phyloP scores from a whole-genome alignment of 2,797 vertebrate species.

The Periparus ater region DNA sequence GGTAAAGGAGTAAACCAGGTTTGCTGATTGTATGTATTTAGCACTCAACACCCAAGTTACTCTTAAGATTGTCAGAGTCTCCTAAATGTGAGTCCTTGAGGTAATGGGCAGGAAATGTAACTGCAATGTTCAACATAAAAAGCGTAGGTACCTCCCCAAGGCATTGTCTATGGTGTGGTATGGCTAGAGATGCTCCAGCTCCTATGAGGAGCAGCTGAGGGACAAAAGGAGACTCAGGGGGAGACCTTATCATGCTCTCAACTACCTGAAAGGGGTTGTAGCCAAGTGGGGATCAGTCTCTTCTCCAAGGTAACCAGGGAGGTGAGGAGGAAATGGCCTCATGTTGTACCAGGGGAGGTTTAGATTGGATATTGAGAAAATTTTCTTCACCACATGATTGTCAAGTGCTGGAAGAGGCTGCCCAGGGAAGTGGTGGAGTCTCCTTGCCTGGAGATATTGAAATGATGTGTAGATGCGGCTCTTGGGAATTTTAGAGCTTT shows the following conservation, averaged over 20 bases:
- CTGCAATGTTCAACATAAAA: not conserved
- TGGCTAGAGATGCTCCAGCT: not conserved
- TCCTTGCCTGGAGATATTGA: not conserved
- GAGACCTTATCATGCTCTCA: not conserved
- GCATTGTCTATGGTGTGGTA: too few species aligned
- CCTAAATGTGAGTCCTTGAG: not conserved
- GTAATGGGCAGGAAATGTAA: not conserved
- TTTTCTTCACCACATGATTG: not conserved
- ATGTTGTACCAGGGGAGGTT: not conserved
- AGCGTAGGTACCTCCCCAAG: not conserved
- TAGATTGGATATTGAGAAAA: not conserved
- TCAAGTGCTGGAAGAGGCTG: not conserved
- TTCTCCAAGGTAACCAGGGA: not conserved
- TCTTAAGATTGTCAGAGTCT: not conserved
- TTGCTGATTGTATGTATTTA: not conserved
- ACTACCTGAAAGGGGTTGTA: not conserved
- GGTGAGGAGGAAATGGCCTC: not conserved
- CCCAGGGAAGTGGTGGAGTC: not conserved
- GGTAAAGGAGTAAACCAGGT: not conserved
- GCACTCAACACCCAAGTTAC: not conserved
- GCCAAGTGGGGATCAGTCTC: not conserved
- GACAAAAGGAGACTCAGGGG: not conserved
- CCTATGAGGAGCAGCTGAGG: not conserved
- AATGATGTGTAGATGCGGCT: accelerated
- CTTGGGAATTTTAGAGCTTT: not conserved